Evolutionary conservation across 1,140 invertebrate species (phyloP).

Genomic region (Dendrolimus punctatus): DNA sequence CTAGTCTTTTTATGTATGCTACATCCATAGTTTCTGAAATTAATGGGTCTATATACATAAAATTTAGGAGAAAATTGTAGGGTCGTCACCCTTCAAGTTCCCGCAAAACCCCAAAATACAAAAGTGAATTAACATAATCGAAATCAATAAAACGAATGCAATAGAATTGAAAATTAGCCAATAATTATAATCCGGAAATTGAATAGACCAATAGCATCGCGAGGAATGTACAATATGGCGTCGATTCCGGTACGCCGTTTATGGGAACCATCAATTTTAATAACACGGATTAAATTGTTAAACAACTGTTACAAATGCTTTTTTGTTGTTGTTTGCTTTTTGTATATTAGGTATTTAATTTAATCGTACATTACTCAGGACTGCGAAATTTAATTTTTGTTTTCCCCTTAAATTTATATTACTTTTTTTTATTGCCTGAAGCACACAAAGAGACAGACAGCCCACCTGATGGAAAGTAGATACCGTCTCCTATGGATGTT

Average conservation of each 20-base stretch:
- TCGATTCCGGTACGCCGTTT: conserved; percentile 35
- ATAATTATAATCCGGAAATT: conserved; percentile 35
- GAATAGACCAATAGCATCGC: conserved; percentile 37
- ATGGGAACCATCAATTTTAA: conserved; percentile 34
- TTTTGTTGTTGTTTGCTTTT: conserved; percentile 1
- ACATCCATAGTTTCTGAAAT: too few species aligned
- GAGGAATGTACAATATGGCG: conserved; percentile 58
- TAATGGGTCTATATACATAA: too few species aligned
- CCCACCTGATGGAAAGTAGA: too few species aligned
- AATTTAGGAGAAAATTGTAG: too few species aligned
- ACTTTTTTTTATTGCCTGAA: too few species aligned
- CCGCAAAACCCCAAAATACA: too few species aligned
- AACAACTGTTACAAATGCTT: conserved; percentile 9
- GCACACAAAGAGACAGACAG: too few species aligned
- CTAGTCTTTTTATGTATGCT: too few species aligned
- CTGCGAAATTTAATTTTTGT: neutral
- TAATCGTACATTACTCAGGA: neutral
- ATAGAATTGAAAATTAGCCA: conserved; percentile 16
- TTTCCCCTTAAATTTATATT: neutral
- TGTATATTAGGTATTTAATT: neutral
- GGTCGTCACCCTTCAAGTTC: too few species aligned
- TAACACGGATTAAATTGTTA: conserved; percentile 27
- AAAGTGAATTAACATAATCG: too few species aligned
- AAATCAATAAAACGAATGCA: conserved; percentile 5
- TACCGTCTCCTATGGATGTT: too few species aligned